phyloP scores from a whole-genome alignment of 2,888 invertebrate genomes.

The Zygaena filipendulae region DNA sequence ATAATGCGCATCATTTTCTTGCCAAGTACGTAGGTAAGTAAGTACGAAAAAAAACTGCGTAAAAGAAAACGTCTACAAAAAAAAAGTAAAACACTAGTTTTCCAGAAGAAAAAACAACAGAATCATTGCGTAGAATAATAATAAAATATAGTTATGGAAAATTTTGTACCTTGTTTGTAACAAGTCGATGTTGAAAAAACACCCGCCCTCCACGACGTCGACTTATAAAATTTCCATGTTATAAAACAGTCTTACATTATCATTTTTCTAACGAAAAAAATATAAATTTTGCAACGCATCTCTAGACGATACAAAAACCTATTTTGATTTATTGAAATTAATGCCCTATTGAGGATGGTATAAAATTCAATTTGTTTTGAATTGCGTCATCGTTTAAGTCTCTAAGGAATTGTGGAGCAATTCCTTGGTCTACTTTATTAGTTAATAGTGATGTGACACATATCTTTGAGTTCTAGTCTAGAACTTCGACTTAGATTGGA shows the following conservation, averaged over 20 bases:
- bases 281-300: conserved; percentile 28
- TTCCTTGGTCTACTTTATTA: conserved; percentile 60
- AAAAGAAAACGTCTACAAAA: too few relatives aligned
- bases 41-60: too few relatives aligned
- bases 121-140: too few relatives aligned
- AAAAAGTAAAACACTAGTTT: too few relatives aligned
- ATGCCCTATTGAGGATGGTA: not conserved
- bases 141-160: conserved; percentile 51
- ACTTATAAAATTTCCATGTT: conserved; percentile 66
- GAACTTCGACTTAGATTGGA: conserved; percentile 11
- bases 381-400: conserved; percentile 24
- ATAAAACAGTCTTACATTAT: conserved; percentile 60
- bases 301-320: not conserved
- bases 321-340: not conserved
- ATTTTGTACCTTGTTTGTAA: conserved; percentile 32
- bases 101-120: too few relatives aligned
- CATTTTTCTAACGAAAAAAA: conserved; percentile 63
- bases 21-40: too few relatives aligned
- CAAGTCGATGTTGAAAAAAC: too few relatives aligned
- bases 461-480: conserved; percentile 9
- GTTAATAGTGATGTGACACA: conserved; percentile 40
- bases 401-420: conserved; percentile 19
- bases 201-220: conserved; percentile 41
- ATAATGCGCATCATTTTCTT: too few relatives aligned
- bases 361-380: conserved; percentile 24